These are phyloP conservation scores for Vireo altiloquus DNA, from an alignment of 2,113 vertebrate species.

Conservation along the genomic window DNA sequence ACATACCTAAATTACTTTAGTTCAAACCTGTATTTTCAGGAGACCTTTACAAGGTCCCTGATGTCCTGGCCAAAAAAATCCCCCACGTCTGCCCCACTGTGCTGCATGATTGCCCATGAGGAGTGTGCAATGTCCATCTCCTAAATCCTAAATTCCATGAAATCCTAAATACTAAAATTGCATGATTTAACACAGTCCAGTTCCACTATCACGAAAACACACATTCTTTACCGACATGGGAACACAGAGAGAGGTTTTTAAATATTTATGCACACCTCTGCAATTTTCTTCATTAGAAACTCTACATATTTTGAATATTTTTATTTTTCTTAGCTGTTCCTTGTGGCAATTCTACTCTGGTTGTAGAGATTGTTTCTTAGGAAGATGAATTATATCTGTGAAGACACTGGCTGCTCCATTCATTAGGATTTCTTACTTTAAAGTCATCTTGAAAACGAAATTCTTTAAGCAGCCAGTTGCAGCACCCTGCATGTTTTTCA, in stretches of 20 bases:
- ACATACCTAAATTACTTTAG: neutral
- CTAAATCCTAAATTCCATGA: neutral
- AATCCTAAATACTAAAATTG: neutral
- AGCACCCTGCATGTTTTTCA: neutral
- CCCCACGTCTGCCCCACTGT: neutral
- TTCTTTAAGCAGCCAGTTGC: neutral
- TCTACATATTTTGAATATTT: neutral
- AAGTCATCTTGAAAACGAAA: neutral
- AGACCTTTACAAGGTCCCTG: neutral
- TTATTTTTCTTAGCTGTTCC: neutral
- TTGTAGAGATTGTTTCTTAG: neutral
- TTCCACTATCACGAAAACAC: neutral
- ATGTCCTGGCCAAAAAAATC: neutral
- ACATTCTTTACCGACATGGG: neutral
- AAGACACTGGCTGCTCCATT: neutral
- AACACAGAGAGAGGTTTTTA: neutral
- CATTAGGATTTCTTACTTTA: neutral
- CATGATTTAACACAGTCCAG: neutral
- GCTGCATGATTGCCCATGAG: fast-evolving
- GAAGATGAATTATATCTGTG: neutral
- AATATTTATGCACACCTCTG: neutral
- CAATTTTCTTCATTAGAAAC: neutral
- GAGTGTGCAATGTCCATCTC: neutral
- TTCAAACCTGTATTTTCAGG: neutral
- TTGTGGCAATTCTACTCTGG: neutral